These are phyloP conservation scores for Drosophila villosipedis DNA, from an alignment of 2,888 invertebrate species.

Conservation along the genomic window DNA sequence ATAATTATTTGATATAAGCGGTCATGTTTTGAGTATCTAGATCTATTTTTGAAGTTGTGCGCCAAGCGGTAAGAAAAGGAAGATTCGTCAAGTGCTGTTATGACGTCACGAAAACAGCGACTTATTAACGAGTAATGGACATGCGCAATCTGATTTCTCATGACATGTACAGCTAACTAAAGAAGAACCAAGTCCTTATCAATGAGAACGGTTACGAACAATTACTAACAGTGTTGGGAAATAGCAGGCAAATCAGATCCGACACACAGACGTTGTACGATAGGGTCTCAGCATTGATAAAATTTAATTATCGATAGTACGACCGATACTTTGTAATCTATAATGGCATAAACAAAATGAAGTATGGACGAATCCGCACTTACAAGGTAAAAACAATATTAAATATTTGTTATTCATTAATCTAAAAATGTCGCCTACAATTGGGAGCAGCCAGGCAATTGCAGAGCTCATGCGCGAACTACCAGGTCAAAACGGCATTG, in stretches of 20 bases:
- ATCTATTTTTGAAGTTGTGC: background rate
- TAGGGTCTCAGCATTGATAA: background rate
- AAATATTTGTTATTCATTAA: background rate
- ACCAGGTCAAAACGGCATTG: constrained; percentile 27
- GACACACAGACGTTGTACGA: background rate
- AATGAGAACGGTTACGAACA: background rate
- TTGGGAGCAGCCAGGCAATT: constrained; percentile 68
- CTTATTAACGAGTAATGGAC: background rate
- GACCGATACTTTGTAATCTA: background rate
- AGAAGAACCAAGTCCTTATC: background rate
- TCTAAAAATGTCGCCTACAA: background rate
- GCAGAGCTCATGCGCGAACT: constrained; percentile 76
- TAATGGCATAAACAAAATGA: constrained; percentile 13
- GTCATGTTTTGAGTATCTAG: background rate
- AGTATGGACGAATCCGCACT: constrained; percentile 72
- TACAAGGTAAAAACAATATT: constrained; percentile 63
- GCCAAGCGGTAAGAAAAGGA: background rate
- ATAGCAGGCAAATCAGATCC: background rate
- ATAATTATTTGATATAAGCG: too few species aligned
- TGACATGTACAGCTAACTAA: background rate
- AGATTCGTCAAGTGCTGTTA: background rate
- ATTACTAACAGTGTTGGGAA: background rate
- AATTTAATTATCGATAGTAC: background rate
- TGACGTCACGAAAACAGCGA: background rate
- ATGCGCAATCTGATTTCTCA: background rate